Conservation (phyloP, 2,888 invertebrate genomes). For the Drosophila rellima region DNA sequence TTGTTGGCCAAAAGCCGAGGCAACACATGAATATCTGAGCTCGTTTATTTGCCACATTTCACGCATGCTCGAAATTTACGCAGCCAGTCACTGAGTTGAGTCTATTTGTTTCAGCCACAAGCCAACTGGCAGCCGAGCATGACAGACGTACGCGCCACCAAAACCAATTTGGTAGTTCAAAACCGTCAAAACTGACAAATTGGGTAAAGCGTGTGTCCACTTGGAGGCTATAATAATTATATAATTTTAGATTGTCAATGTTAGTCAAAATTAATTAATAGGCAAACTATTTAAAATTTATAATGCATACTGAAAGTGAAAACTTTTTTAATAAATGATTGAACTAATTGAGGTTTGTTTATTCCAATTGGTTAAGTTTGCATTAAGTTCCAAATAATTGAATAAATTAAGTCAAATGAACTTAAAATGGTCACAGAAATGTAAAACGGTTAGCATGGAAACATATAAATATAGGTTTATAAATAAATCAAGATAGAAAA, state of each 20-base stretch:
- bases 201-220: constrained; percentile 27
- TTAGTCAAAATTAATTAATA: background rate
- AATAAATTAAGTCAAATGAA: no score
- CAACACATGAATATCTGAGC: constrained; percentile 30
- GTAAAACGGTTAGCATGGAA: no score
- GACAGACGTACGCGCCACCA: constrained; percentile 78
- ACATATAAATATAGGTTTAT: no score
- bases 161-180: constrained; percentile 58
- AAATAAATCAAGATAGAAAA: background rate
- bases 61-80: constrained; percentile 58
- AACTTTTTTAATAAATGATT: no score
- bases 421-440: no score
- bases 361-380: no score
- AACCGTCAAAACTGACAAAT: constrained; percentile 41
- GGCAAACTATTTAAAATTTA: background rate
- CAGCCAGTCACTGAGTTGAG: constrained; percentile 19
- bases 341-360: no score
- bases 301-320: no score
- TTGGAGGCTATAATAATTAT: constrained; percentile 42
- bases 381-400: no score
- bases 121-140: constrained; percentile 75
- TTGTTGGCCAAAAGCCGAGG: constrained; percentile 21
- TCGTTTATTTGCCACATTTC: constrained; percentile 73
- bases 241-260: constrained; percentile 16
- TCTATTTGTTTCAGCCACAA: constrained; percentile 35